A percentile compares a stretch with the other conserved stretches of the same genome.
Evolutionary conservation across 2,113 vertebrate genomes (phyloP).

Genomic region (Lepisosteus oculatus): DNA sequence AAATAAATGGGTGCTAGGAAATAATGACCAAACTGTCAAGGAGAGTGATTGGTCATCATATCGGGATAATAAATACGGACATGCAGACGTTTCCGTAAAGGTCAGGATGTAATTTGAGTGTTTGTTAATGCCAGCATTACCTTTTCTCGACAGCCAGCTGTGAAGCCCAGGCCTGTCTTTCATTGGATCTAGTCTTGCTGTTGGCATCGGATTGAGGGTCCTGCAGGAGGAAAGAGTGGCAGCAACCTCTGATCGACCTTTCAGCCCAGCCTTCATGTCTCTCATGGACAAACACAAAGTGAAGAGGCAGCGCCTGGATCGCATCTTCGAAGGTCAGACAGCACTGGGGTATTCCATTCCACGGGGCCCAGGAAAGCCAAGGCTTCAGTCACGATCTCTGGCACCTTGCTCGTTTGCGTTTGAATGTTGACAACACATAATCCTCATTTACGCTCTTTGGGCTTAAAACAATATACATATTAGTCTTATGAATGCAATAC

Average conservation of each 20-base stretch:
- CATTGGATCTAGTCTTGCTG: conserved; percentile 30
- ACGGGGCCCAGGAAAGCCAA: background rate
- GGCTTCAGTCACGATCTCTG: background rate
- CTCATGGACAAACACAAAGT: conserved; percentile 69
- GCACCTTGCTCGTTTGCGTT: background rate
- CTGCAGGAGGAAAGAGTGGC: conserved; percentile 37
- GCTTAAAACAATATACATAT: too few species aligned
- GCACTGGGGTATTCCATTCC: background rate
- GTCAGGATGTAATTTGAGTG: too few species aligned
- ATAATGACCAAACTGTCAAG: too few species aligned
- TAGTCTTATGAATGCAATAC: too few species aligned
- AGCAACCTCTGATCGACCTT: conserved; percentile 24
- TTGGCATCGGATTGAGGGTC: conserved; percentile 26
- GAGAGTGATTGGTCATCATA: too few species aligned
- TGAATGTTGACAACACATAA: too few species aligned
- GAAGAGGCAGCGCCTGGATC: conserved; percentile 64
- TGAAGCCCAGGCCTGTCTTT: background rate
- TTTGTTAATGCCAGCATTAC: background rate
- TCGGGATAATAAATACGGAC: too few species aligned
- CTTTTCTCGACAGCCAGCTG: conserved; percentile 42
- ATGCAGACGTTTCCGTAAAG: too few species aligned
- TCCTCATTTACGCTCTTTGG: too few species aligned
- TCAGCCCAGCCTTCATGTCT: conserved; percentile 37
- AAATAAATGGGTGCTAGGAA: too few species aligned
- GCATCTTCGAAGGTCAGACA: conserved; percentile 63